These are phyloP conservation scores for Aurelia coerulea DNA, from an alignment of 30 jellyfish, hydroid and myxozoan genomes.

Conservation along the genomic window DNA sequence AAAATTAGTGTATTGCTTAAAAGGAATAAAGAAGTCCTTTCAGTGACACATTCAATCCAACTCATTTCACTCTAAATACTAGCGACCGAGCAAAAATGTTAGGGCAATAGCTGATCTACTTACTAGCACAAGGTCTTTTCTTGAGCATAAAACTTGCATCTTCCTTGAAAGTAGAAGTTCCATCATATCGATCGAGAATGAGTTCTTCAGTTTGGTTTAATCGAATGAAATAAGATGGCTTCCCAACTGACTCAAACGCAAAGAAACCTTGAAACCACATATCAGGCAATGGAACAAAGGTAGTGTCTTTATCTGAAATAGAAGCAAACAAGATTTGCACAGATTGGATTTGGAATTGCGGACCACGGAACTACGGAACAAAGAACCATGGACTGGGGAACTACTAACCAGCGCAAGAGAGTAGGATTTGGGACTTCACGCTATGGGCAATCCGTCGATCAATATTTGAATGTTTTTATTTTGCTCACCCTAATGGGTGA, in stretches of 20 bases:
- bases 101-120: background rate
- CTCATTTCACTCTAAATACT: too few relatives aligned
- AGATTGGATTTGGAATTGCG: background rate
- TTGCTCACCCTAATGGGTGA: background rate
- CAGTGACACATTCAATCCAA: too few relatives aligned
- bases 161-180: constrained; percentile 84
- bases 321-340: background rate
- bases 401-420: background rate
- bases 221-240: constrained; percentile 94
- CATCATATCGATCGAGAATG: constrained; percentile 87
- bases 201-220: constrained; percentile 77
- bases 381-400: background rate
- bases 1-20: too few relatives aligned
- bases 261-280: constrained; percentile 94
- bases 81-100: too few relatives aligned
- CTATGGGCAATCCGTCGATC: too few relatives aligned
- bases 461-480: too few relatives aligned
- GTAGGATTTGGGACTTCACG: too few relatives aligned
- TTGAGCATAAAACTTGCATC: constrained; percentile 90
- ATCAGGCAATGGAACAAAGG: constrained; percentile 96
- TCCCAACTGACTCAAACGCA: constrained; percentile 94
- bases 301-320: constrained; percentile 83
- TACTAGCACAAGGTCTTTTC: constrained; percentile 94
- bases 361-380: too few relatives aligned
- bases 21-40: too few relatives aligned